Conservation (phyloP, 2,113 vertebrate genomes). For the Ondatra zibethicus region DNA sequence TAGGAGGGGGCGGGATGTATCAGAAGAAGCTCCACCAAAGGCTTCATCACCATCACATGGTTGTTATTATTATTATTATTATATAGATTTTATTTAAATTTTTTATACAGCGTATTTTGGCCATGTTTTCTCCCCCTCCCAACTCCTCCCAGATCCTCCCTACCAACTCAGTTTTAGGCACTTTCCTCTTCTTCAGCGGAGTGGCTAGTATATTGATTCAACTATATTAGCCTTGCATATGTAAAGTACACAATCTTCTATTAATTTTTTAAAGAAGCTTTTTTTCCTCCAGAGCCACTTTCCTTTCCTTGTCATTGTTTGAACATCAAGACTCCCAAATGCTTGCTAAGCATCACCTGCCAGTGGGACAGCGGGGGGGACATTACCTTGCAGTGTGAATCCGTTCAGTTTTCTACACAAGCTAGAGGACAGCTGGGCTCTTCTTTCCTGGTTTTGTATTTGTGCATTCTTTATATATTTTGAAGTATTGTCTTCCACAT, state of each 20-base stretch:
- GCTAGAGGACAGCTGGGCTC: neutral
- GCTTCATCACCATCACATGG: neutral
- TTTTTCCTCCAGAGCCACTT: neutral
- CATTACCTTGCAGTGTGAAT: neutral
- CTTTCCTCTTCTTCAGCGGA: neutral
- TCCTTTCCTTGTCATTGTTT: neutral
- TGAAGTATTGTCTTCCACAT: constrained; percentile 62
- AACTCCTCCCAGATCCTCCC: too few relatives aligned
- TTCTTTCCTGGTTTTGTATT: neutral
- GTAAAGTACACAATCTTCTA: neutral
- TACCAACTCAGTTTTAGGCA: neutral
- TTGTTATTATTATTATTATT: neutral
- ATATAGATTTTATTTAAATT: neutral
- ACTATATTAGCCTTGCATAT: neutral
- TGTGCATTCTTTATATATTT: constrained; percentile 34
- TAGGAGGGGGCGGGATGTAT: neutral
- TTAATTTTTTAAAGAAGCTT: neutral
- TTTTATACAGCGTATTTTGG: neutral
- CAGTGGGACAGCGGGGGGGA: neutral
- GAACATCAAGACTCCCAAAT: neutral
- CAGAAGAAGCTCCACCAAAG: neutral
- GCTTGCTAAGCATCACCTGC: neutral
- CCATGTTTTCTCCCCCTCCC: neutral
- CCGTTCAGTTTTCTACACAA: neutral
- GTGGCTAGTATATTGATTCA: neutral